Evolutionary conservation across 35 echinoderm and acorn worm genomes (phyloP), one percentile per base, ranked within the genome.

Genomic region (Apostichopus californicus): DNA sequence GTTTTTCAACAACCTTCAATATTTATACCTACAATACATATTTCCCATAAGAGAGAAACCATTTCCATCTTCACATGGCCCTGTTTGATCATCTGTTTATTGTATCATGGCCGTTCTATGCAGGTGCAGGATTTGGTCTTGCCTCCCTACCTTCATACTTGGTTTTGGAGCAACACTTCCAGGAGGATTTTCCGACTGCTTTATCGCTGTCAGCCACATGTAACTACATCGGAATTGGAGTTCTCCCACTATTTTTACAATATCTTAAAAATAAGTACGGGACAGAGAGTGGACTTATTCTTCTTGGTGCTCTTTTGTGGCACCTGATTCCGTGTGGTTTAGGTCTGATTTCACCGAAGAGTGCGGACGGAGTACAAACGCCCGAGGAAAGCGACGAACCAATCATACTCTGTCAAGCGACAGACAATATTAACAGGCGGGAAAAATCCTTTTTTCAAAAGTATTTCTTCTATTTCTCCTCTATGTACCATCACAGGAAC

Each of bases 121-220:
- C 81, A 84, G 81, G 81, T 55, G 57, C 57, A 13, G 81, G 81
- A 12, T 84, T 56, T 84, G 81, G 81, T 57, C 56, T 84, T 5
- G 13, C 13, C 17, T 9, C 81, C 5, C 53, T 57, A 7, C 81
- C 81, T 0, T 54, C 81, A 15, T 57, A 57, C 13, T 14, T 84
- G 7, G 54, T 17, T 7, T 14, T 84, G 21, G 18, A 84, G 17
- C 81, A 56, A 56, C 56, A 84, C 54, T 57, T 57, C 17, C 4
- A 55, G 15, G 54, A 83, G 17, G 21, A 83, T 56, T 83, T 83
- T 18, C 53, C 17, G 14, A 84, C 10, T 13, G 21, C 21, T 13
- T 57, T 84, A 57, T 54, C 81, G 6, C 5, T 56, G 17, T 13
- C 54, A 14, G 52, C 53, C 8, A 6, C 56, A 5, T 84, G 52